Evolutionary conservation across 2,113 vertebrate genomes (phyloP).

Genomic region (Zosterops pallidus): DNA sequence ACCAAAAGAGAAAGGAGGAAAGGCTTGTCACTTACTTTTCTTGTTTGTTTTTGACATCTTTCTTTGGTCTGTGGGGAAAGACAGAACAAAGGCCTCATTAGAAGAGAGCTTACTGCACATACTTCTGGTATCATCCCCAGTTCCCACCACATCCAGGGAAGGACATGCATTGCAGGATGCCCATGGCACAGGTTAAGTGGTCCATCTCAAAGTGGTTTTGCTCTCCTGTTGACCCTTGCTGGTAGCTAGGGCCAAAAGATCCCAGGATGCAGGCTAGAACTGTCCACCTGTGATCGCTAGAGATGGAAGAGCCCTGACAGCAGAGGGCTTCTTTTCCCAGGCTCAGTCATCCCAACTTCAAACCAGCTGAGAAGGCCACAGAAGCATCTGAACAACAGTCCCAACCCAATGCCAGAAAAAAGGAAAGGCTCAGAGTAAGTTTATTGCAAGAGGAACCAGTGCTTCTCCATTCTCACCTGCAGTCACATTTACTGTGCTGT

Average conservation of each 20-base stretch:
- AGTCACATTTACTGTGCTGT: slow-evolving; percentile 95
- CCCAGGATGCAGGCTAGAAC: background rate
- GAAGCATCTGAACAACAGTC: background rate
- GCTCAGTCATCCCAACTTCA: background rate
- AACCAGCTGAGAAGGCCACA: background rate
- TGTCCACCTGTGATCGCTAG: background rate
- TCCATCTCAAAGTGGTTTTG: background rate
- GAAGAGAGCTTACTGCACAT: background rate
- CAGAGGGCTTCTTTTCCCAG: background rate
- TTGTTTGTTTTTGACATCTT: slow-evolving; percentile 86
- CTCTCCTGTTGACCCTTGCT: background rate
- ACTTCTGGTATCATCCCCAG: background rate
- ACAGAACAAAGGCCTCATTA: slow-evolving; percentile 63
- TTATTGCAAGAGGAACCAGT: slow-evolving; percentile 23
- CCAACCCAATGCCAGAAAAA: slow-evolving; percentile 22
- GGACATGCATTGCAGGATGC: background rate
- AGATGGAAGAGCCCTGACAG: background rate
- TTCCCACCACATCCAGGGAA: background rate
- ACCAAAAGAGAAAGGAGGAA: slow-evolving; percentile 44
- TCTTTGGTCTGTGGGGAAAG: slow-evolving; percentile 87
- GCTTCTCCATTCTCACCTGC: slow-evolving; percentile 86
- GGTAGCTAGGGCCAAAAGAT: background rate
- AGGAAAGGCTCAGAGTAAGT: background rate
- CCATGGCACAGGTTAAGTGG: background rate
- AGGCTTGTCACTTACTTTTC: slow-evolving; percentile 89